Conservation (phyloP, 2,797 vertebrate species). For the Taeniopygia guttata region DNA sequence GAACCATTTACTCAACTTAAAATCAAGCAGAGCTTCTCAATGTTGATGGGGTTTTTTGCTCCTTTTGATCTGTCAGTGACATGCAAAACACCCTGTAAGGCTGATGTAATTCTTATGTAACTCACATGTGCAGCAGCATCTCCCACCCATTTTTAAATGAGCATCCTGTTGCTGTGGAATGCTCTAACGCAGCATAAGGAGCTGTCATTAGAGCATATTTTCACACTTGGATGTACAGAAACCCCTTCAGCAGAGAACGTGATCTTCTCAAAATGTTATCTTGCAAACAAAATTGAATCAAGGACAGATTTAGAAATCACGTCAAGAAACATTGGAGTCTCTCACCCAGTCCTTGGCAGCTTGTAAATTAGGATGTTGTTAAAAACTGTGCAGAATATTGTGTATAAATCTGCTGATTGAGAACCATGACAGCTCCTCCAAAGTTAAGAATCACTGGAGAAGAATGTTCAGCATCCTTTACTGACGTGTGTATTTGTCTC, state of each 20-base stretch:
- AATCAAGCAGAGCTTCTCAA: neutral
- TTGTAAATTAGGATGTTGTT: neutral
- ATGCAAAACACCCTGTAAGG: neutral
- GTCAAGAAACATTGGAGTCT: neutral
- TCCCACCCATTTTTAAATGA: neutral
- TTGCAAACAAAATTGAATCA: neutral
- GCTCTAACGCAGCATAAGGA: neutral
- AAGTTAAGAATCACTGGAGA: neutral
- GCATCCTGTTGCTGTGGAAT: neutral
- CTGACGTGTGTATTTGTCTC: neutral
- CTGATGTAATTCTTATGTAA: neutral
- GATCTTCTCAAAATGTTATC: neutral
- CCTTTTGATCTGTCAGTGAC: neutral
- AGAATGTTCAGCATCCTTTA: slow-evolving; percentile 17
- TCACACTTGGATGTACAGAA: neutral
- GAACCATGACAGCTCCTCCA: neutral
- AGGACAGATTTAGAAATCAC: neutral
- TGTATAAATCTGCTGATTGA: neutral
- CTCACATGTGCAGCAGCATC: neutral
- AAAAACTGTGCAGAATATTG: neutral
- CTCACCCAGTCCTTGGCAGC: slow-evolving; percentile 4
- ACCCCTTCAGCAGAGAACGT: neutral
- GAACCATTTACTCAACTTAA: neutral
- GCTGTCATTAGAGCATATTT: neutral
- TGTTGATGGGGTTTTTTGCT: accelerated